Conservation (phyloP, 2,888 invertebrate genomes). For the Andrena haemorrhoa region DNA sequence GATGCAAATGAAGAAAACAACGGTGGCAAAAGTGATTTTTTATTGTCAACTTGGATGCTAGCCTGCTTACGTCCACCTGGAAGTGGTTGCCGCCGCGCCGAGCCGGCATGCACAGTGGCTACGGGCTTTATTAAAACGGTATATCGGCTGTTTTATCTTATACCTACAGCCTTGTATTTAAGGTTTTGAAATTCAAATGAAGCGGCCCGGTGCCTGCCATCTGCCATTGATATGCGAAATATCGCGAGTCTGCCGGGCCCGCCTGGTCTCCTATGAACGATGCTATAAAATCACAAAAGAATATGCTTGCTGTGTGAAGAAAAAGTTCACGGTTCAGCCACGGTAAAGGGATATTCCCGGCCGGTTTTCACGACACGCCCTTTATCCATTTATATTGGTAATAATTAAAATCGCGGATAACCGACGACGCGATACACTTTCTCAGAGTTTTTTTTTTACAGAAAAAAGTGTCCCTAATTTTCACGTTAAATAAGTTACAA, state of each 20-base stretch:
- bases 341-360: conserved; percentile 33
- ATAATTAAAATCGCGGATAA: too few species aligned
- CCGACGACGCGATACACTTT: too few species aligned
- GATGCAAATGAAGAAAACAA: conserved; percentile 44
- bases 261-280: conserved; percentile 66
- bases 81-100: conserved; percentile 59
- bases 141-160: conserved; percentile 80
- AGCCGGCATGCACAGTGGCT: conserved; percentile 53
- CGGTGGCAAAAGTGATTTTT: conserved; percentile 63
- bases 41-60: conserved; percentile 69
- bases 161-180: conserved; percentile 79
- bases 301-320: conserved; percentile 55
- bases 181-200: conserved; percentile 81
- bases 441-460: too few species aligned
- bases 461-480: too few species aligned
- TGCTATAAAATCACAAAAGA: conserved; percentile 73
- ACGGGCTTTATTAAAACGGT: conserved; percentile 80
- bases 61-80: conserved; percentile 68
- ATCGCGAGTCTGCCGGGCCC: conserved; percentile 67
- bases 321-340: conserved; percentile 41
- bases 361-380: conserved; percentile 28
- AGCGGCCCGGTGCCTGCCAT: conserved; percentile 73
- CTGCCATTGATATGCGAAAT: conserved; percentile 81
- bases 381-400: neutral
- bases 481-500: too few species aligned